Evolutionary conservation across 2,888 invertebrate species (phyloP), one percentile per base, ranked within the genome.

Genomic region (Ypsolopha scabrella): DNA sequence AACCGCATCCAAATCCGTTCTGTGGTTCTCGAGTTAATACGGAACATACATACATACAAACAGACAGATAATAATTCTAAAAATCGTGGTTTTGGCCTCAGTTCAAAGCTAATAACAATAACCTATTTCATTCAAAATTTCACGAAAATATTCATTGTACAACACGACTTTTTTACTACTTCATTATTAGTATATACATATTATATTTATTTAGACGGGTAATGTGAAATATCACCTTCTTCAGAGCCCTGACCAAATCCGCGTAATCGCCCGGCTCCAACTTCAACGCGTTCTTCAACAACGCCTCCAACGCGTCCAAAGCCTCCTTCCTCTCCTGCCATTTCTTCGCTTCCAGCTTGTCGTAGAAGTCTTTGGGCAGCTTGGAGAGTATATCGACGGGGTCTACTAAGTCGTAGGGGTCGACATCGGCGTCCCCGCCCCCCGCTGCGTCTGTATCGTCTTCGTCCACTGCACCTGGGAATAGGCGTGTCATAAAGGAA

Each of bases 281-380:
- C 72, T 94, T 97, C 0, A 95, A 97, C 53, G 91, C 90, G 68
- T 90, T 90, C 61, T 94, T 92, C 8, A 95, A 70, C 14, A 97
- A 80, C 57, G 89, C 90, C 58, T 96, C 95, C 9, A 98, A 72
- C 0, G 88, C 87, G 61, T 98, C 98, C 10, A 99, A 74, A 0
- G 94, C 93, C 70, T 98, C 98, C 70, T 97, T 98, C 35, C 99
- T 88, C 53, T 98, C 96, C 68, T 96, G 96, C 99, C 98, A 99
- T 68, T 97, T 98, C 75, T 96, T 98, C 0, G 95, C 95, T 64
- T 99, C 97, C 4, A 95, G 73, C 72, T 97, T 95, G 4, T 98
- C 97, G 70, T 93, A 97, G 75, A 98, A 99, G 75, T 98, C 97
- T 80, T 96, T 96, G 0, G 98, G 97, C 38, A 99, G 79, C 70